Conservation (phyloP, 2,888 invertebrate genomes). For the Pheosia tremula region DNA sequence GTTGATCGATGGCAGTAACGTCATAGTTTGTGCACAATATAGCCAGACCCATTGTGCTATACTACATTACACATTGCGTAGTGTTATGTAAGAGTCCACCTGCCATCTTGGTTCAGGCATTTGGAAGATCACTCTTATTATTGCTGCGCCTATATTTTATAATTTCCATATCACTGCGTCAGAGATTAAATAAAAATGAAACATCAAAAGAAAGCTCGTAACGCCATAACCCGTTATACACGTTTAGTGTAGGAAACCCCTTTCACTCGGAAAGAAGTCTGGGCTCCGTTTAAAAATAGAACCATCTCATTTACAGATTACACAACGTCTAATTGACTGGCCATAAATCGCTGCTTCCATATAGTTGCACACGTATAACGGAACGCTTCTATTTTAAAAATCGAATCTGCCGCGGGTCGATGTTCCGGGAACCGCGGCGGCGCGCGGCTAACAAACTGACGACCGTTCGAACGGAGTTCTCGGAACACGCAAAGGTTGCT, state of each 20-base stretch:
- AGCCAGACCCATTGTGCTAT: not conserved
- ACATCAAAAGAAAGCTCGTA: slow-evolving; percentile 55
- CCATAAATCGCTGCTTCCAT: slow-evolving; percentile 62
- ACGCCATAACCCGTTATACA: slow-evolving; percentile 56
- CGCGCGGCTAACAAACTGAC: slow-evolving; percentile 44
- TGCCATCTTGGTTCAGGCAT: too few species aligned
- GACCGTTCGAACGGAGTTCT: slow-evolving; percentile 69
- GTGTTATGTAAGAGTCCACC: too few species aligned
- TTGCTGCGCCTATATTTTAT: too few species aligned
- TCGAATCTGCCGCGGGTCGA: slow-evolving; percentile 65
- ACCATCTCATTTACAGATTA: slow-evolving; percentile 65
- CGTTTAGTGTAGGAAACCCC: slow-evolving; percentile 69
- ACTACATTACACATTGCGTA: not conserved
- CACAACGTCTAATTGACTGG: slow-evolving; percentile 67
- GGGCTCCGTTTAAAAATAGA: slow-evolving; percentile 65
- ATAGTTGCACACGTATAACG: slow-evolving; percentile 56
- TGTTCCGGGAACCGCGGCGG: slow-evolving; percentile 64
- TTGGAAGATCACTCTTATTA: too few species aligned
- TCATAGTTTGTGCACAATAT: slow-evolving; percentile 26
- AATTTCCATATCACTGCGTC: slow-evolving; percentile 11
- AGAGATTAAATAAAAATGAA: slow-evolving; percentile 26
- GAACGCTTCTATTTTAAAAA: slow-evolving; percentile 78
- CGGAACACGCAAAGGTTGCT: slow-evolving; percentile 74
- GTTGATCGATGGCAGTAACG: slow-evolving; percentile 31
- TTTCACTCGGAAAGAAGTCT: slow-evolving; percentile 71